A percentile compares a stretch with the other conserved stretches of the same genome.
phyloP scores from a whole-genome alignment of 2,888 invertebrate species.

The Caenorhabditis sp. region DNA sequence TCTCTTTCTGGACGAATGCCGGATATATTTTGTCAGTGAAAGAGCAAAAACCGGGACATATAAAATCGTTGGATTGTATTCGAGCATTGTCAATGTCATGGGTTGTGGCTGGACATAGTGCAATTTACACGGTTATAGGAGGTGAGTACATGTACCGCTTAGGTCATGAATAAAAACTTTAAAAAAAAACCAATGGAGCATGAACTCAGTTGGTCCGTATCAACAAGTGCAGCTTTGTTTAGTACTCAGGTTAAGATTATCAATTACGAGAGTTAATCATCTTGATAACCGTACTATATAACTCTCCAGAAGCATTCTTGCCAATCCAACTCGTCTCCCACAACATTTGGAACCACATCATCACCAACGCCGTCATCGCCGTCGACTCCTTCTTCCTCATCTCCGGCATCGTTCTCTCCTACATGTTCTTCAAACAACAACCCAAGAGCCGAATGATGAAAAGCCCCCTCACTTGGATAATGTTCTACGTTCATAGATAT shows the following conservation, averaged over 20 bases:
- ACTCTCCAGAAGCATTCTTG: constrained; percentile 13
- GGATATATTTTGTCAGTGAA: constrained; percentile 14
- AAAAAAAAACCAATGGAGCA: too few relatives aligned
- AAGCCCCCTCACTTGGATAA: constrained; percentile 46
- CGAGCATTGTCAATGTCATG: constrained; percentile 59
- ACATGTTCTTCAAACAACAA: constrained; percentile 51
- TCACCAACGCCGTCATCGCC: constrained; percentile 47
- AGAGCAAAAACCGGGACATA: constrained; percentile 34
- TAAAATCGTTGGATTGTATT: constrained; percentile 53
- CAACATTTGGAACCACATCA: constrained; percentile 13
- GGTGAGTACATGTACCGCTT: too few relatives aligned
- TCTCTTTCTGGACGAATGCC: constrained; percentile 43
- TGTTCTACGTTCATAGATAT: constrained; percentile 62
- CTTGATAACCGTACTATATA: too few relatives aligned
- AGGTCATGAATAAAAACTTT: neutral
- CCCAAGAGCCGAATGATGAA: constrained; percentile 21
- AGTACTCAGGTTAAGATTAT: too few relatives aligned
- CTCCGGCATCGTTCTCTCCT: constrained; percentile 55
- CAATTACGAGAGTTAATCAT: too few relatives aligned
- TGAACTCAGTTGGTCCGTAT: too few relatives aligned
- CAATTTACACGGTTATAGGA: constrained; percentile 19
- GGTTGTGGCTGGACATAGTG: constrained; percentile 50
- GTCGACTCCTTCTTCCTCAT: constrained; percentile 61
- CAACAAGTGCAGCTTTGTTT: too few relatives aligned
- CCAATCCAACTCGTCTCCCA: constrained; percentile 18